Evolutionary conservation across 2,113 vertebrate genomes (phyloP).

Genomic region (Trinectes maculatus): DNA sequence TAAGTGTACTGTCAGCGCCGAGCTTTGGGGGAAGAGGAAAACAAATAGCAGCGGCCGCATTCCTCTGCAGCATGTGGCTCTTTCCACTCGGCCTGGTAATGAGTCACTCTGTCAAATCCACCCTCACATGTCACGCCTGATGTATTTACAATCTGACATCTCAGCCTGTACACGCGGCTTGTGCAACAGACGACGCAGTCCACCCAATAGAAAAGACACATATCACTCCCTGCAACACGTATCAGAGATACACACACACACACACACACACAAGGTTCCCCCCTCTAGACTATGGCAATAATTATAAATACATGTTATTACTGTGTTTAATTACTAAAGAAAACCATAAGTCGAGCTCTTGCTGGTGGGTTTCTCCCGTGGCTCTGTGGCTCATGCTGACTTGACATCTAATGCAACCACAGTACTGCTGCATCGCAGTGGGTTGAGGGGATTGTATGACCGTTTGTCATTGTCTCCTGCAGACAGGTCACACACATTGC

Average conservation of each 20-base stretch:
- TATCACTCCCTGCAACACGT: neutral
- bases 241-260: neutral
- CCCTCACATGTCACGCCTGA: constrained; percentile 47
- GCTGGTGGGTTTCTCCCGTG: too few relatives aligned
- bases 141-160: constrained; percentile 40
- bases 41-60: constrained; percentile 47
- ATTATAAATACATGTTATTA: neutral
- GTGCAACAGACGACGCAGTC: neutral
- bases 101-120: constrained; percentile 63
- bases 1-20: constrained; percentile 56
- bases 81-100: constrained; percentile 57
- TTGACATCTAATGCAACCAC: neutral
- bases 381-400: neutral
- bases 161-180: constrained; percentile 2
- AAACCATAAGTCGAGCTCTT: too few relatives aligned
- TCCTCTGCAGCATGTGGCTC: constrained; percentile 18
- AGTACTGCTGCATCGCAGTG: neutral
- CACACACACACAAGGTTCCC: neutral
- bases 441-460: neutral
- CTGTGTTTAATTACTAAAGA: neutral
- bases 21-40: constrained; percentile 44
- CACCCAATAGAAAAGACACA: neutral
- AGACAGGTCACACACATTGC: neutral
- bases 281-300: neutral
- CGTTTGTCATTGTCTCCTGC: too few relatives aligned